Percentiles rank a stretch among this genome's conserved stretches.
These are phyloP conservation scores for Xyliphius kryptos DNA, from an alignment of 2,113 vertebrate genomes.

Conservation along the genomic window DNA sequence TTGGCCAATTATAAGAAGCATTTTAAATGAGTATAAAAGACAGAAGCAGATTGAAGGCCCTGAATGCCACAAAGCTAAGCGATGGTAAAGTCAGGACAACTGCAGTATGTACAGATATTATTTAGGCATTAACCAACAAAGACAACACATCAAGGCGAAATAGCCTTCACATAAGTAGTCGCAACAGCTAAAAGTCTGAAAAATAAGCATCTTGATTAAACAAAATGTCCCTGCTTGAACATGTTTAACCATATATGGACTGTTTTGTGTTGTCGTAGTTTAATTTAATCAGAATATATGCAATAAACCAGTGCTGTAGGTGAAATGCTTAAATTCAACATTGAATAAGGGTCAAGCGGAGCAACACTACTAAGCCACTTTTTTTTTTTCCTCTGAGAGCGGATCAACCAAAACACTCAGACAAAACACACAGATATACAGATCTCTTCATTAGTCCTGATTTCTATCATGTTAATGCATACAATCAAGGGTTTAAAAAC, in stretches of 20 bases:
- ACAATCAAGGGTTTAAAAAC: slow-evolving; percentile 54
- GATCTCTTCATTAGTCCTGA: slow-evolving; percentile 43
- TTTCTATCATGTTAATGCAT: slow-evolving; percentile 43
- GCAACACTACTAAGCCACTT: slow-evolving; percentile 16
- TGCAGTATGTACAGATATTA: slow-evolving; percentile 45
- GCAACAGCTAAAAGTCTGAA: slow-evolving; percentile 28
- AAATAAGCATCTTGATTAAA: slow-evolving; percentile 16
- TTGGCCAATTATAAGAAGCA: slow-evolving; percentile 16
- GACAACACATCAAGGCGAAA: slow-evolving; percentile 32
- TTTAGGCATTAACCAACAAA: slow-evolving; percentile 36
- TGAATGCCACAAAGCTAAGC: slow-evolving; percentile 38
- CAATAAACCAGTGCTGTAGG: slow-evolving; percentile 18
- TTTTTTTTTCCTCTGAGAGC: slow-evolving; percentile 34
- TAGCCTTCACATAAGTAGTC: slow-evolving; percentile 14
- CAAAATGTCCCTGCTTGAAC: no score
- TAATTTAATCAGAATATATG: slow-evolving; percentile 17
- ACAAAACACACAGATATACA: slow-evolving; percentile 36
- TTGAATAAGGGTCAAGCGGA: slow-evolving; percentile 13
- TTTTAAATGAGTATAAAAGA: slow-evolving; percentile 17
- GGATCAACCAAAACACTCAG: slow-evolving; percentile 40
- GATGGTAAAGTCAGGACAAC: slow-evolving; percentile 44
- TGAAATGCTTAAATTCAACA: slow-evolving; percentile 18
- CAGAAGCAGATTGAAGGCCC: slow-evolving; percentile 3
- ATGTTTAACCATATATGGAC: no score
- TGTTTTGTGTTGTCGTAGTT: background rate